Percentiles rank a stretch among this genome's conserved stretches.
Evolutionary conservation across 1,140 invertebrate genomes (phyloP).

Genomic region (Drosophila aff.): DNA sequence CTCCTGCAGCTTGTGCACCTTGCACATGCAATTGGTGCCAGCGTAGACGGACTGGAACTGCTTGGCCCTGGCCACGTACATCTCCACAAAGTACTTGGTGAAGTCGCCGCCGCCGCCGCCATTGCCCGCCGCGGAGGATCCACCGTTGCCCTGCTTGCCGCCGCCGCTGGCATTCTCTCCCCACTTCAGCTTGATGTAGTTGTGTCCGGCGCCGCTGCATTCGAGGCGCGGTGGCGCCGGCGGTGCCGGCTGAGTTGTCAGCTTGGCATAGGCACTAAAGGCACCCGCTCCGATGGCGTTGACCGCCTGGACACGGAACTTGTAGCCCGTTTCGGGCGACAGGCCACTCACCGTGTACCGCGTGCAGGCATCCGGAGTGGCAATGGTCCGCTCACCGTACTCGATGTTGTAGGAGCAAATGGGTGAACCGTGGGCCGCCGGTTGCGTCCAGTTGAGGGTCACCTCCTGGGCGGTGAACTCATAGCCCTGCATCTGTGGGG

Average conservation of each 20-base stretch:
- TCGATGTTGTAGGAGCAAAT: conserved; percentile 92
- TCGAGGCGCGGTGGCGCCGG: conserved; percentile 91
- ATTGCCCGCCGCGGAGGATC: background rate
- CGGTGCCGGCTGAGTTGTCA: conserved; percentile 90
- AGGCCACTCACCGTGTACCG: conserved; percentile 86
- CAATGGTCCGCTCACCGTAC: conserved; percentile 87
- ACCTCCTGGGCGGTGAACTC: conserved; percentile 89
- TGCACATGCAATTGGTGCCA: conserved; percentile 90
- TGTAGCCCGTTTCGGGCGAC: conserved; percentile 87
- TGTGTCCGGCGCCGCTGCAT: conserved; percentile 90
- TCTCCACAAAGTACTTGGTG: conserved; percentile 92
- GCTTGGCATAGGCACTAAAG: conserved; percentile 90
- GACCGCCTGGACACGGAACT: conserved; percentile 92
- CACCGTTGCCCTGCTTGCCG: conserved; percentile 85
- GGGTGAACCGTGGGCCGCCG: conserved; percentile 89
- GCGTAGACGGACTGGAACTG: conserved; percentile 92
- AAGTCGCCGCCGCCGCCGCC: conserved; percentile 85
- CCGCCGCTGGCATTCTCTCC: conserved; percentile 85
- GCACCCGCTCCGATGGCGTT: conserved; percentile 93
- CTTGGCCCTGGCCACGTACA: conserved; percentile 88
- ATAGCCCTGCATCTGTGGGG: conserved; percentile 87
- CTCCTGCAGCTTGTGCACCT: conserved; percentile 93
- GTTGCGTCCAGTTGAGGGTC: conserved; percentile 90
- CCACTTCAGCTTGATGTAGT: conserved; percentile 95
- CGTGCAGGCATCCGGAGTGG: conserved; percentile 86